These are phyloP conservation scores for Bettongia penicillata DNA, from an alignment of 2,113 vertebrate genomes.

Conservation along the genomic window DNA sequence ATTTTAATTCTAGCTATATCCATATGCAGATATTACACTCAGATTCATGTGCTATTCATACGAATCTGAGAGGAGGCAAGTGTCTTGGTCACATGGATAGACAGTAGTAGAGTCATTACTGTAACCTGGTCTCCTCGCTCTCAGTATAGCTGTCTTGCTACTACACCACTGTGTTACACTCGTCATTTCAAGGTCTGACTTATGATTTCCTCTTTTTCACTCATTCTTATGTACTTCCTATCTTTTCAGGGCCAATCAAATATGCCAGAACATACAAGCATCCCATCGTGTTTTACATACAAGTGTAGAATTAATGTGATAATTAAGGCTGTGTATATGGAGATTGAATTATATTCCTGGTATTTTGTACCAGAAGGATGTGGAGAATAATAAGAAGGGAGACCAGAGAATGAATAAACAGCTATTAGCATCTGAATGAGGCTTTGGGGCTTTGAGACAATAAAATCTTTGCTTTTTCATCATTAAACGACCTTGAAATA, in stretches of 20 bases:
- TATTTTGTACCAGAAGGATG: constrained; percentile 15
- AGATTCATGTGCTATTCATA: too few species aligned
- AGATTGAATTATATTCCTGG: constrained; percentile 16
- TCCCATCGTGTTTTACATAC: neutral
- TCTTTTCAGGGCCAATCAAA: constrained; percentile 32
- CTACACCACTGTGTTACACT: neutral
- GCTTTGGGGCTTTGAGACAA: too few species aligned
- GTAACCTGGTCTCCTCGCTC: neutral
- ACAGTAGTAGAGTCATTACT: too few species aligned
- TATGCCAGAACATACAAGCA: constrained; percentile 15
- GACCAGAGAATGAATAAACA: neutral
- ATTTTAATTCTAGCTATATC: too few species aligned
- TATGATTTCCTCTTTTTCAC: neutral
- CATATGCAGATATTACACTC: too few species aligned
- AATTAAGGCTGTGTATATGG: constrained; percentile 15
- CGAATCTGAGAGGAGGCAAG: too few species aligned
- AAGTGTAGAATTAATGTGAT: constrained; percentile 42
- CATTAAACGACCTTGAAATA: constrained; percentile 7
- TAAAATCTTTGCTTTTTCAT: constrained; percentile 18
- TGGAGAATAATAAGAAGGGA: neutral
- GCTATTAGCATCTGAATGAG: too few species aligned
- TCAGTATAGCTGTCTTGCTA: neutral
- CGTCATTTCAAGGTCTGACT: neutral
- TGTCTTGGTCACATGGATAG: too few species aligned
- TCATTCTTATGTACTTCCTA: neutral